phyloP scores from a whole-genome alignment of 2,797 vertebrate species.

The Leuciscus waleckii region DNA sequence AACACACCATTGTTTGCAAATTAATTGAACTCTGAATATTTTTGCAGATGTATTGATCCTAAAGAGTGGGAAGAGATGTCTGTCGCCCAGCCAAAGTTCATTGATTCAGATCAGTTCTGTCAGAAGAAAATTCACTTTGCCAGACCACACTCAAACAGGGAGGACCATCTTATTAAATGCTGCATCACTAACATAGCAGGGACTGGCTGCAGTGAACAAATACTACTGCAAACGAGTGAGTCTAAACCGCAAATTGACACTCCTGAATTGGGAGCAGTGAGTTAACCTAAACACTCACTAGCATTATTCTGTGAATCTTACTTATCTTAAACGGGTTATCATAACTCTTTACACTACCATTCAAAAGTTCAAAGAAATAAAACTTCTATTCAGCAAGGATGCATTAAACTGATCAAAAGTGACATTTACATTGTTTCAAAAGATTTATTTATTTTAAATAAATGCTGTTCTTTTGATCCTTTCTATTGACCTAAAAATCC shows the following conservation, averaged over 20 bases:
- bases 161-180: conserved; percentile 74
- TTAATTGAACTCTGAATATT: neutral
- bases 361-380: too few species aligned
- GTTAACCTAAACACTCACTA: too few species aligned
- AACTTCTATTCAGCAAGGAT: too few species aligned
- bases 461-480: too few species aligned
- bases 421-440: too few species aligned
- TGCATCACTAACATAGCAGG: conserved; percentile 79
- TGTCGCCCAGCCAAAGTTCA: conserved; percentile 5
- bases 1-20: neutral
- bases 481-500: too few species aligned
- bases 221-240: conserved; percentile 46
- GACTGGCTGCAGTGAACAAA: conserved; percentile 57
- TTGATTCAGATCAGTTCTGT: conserved; percentile 73
- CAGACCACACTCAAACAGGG: conserved; percentile 58
- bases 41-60: conserved; percentile 46
- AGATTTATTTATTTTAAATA: too few species aligned
- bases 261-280: neutral
- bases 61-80: conserved; percentile 57
- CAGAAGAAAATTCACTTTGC: conserved; percentile 76
- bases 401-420: too few species aligned
- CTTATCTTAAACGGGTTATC: too few species aligned
- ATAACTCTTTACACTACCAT: too few species aligned
- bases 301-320: too few species aligned
- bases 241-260: neutral